These are phyloP conservation scores for Unio pictorum DNA, from an alignment of 2,888 invertebrate genomes.

Conservation along the genomic window DNA sequence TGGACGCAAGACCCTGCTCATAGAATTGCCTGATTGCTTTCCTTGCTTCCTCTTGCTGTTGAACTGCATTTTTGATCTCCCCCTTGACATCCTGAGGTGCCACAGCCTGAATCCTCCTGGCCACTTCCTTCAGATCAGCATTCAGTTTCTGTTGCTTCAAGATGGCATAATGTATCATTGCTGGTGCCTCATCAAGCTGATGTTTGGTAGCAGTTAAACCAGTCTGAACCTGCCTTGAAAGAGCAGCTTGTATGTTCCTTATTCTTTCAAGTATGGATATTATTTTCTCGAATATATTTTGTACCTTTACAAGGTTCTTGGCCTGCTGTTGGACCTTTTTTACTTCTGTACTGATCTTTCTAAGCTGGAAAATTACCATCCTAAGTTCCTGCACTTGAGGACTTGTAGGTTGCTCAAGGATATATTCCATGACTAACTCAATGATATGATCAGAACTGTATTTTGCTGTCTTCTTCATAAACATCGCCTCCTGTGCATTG, in stretches of 20 bases:
- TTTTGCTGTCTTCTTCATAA: slow-evolving; percentile 7
- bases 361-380: slow-evolving; percentile 21
- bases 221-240: too few species aligned
- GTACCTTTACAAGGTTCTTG: neutral
- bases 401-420: slow-evolving; percentile 6
- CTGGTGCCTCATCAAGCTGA: neutral
- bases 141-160: slow-evolving; percentile 11
- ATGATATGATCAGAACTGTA: neutral
- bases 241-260: too few species aligned
- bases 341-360: slow-evolving; percentile 8
- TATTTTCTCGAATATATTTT: too few species aligned
- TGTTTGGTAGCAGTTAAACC: too few species aligned
- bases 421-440: neutral
- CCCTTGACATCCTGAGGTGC: too few species aligned
- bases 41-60: too few species aligned
- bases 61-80: too few species aligned
- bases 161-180: slow-evolving; percentile 4
- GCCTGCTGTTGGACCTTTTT: slow-evolving; percentile 6
- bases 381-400: slow-evolving; percentile 8
- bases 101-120: too few species aligned
- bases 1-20: neutral
- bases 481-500: slow-evolving; percentile 6
- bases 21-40: too few species aligned
- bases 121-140: too few species aligned
- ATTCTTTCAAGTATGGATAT: too few species aligned